These are phyloP conservation scores for Linurgus olivaceus DNA, from an alignment of 2,797 vertebrate species.

Conservation along the genomic window DNA sequence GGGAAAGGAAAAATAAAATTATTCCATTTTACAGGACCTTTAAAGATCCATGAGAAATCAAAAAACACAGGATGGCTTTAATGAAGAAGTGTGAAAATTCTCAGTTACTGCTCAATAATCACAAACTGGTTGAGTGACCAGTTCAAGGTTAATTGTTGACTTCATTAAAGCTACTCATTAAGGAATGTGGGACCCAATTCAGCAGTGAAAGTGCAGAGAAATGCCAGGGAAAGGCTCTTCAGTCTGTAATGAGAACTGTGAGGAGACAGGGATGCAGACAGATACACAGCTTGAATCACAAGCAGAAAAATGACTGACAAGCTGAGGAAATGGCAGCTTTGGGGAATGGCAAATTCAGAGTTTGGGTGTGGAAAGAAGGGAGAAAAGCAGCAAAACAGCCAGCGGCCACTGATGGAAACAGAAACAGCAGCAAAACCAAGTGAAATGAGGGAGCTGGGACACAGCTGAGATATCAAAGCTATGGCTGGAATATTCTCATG, in stretches of 20 bases:
- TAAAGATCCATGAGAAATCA: background rate
- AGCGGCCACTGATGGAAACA: background rate
- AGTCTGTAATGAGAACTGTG: background rate
- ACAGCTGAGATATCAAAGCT: background rate
- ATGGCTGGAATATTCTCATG: accelerated
- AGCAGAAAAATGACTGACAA: slow-evolving; percentile 40
- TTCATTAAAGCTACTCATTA: background rate
- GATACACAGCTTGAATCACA: slow-evolving; percentile 27
- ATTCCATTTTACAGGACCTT: background rate
- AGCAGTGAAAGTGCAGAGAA: background rate
- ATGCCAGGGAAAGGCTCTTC: background rate
- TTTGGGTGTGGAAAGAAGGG: background rate
- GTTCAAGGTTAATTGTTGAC: background rate
- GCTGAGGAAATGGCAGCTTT: slow-evolving; percentile 24
- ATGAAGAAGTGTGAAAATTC: background rate
- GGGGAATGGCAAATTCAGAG: background rate
- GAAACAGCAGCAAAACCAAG: background rate
- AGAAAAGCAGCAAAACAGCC: background rate
- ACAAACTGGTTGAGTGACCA: background rate
- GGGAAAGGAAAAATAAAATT: background rate
- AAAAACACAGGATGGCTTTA: background rate
- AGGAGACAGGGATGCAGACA: background rate
- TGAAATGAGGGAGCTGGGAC: background rate
- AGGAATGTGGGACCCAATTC: background rate
- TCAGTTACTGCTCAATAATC: background rate